phyloP scores from a whole-genome alignment of 1,140 invertebrate genomes.

The Coboldia fuscipes region DNA sequence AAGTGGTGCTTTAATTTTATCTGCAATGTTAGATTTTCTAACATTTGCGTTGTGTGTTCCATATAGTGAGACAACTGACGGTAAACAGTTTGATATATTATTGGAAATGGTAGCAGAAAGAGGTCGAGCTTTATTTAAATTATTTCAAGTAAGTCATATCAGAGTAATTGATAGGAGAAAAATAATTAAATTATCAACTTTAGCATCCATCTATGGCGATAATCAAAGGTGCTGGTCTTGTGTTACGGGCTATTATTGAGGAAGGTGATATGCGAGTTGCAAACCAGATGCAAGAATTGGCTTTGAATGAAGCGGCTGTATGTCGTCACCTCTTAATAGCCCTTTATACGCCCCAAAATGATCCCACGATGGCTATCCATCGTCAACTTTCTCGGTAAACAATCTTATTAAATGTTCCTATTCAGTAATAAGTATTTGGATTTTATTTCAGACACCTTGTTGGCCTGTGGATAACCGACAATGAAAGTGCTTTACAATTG shows the following conservation, averaged over 20 bases:
- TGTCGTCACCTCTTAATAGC: constrained; percentile 82
- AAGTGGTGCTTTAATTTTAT: constrained; percentile 61
- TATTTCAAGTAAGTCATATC: constrained; percentile 54
- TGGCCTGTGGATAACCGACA: constrained; percentile 90
- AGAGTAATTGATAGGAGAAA: background rate
- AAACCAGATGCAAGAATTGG: constrained; percentile 85
- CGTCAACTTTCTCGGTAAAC: constrained; percentile 56
- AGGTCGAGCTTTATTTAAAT: constrained; percentile 75
- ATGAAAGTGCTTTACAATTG: constrained; percentile 75
- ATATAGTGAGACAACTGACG: constrained; percentile 97
- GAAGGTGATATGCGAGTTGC: constrained; percentile 83
- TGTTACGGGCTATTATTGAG: constrained; percentile 94
- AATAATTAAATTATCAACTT: background rate
- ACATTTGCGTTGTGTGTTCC: constrained; percentile 98
- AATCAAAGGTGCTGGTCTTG: constrained; percentile 91
- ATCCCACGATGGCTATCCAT: constrained; percentile 56
- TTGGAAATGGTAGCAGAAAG: constrained; percentile 82
- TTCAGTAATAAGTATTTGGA: background rate
- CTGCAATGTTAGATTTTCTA: constrained; percentile 93
- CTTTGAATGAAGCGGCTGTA: constrained; percentile 90
- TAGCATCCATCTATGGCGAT: constrained; percentile 92
- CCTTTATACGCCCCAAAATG: constrained; percentile 63
- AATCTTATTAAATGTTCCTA: background rate
- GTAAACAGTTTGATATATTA: constrained; percentile 88
- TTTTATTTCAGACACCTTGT: constrained; percentile 60